Conservation (phyloP, 1,140 invertebrate species). For the Lithobius niger region DNA sequence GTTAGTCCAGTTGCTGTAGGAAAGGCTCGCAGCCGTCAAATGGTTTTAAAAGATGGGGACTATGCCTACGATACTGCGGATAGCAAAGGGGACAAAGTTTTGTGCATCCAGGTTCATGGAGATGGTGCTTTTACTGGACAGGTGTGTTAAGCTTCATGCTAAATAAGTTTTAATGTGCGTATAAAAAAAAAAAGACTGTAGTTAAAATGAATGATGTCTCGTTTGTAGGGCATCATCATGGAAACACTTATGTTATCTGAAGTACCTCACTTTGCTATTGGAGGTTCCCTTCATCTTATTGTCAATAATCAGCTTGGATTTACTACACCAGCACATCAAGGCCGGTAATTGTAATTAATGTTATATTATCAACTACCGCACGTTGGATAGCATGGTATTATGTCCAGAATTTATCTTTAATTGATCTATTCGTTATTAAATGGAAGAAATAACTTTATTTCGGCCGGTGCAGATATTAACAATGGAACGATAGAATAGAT, state of each 20-base stretch:
- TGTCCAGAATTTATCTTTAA: no score
- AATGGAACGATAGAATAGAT: no score
- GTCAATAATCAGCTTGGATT: constrained; percentile 91
- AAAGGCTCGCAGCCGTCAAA: constrained; percentile 69
- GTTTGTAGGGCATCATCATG: constrained; percentile 83
- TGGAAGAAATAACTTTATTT: no score
- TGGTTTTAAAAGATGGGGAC: constrained; percentile 52
- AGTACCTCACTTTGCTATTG: constrained; percentile 77
- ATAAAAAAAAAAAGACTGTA: no score
- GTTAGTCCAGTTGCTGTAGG: constrained; percentile 88
- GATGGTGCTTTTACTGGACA: constrained; percentile 74
- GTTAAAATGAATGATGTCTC: no score
- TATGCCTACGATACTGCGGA: constrained; percentile 42
- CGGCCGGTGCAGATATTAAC: no score
- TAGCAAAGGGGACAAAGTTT: constrained; percentile 48
- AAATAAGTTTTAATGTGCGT: no score
- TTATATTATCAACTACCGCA: no score
- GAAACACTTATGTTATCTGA: constrained; percentile 71
- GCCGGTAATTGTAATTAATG: no score
- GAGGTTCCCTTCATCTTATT: constrained; percentile 82
- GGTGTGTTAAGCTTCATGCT: no score
- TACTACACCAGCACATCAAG: constrained; percentile 57
- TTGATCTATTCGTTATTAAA: no score
- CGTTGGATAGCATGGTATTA: no score
- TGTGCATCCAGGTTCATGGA: constrained; percentile 84